Conservation (phyloP, 2,797 vertebrate genomes). For the Myotis daubentonii region DNA sequence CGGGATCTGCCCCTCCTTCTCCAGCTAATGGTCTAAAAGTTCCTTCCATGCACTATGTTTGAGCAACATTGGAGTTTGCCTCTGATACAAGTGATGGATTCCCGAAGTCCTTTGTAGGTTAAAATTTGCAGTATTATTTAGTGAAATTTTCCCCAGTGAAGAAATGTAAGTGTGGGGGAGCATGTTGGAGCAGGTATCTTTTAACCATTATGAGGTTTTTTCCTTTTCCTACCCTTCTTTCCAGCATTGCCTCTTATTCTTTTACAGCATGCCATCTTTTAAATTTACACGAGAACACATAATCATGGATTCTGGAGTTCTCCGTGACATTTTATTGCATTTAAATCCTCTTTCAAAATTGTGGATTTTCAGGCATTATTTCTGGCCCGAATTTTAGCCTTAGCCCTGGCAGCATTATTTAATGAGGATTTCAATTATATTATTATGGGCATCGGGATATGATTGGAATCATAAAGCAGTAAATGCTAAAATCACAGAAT, state of each 20-base stretch:
- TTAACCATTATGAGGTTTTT: not conserved
- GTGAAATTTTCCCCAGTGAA: not conserved
- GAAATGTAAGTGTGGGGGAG: not conserved
- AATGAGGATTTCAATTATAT: not conserved
- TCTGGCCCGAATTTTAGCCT: slow-evolving; percentile 18
- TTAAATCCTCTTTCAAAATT: slow-evolving; percentile 40
- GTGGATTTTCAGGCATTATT: slow-evolving; percentile 18
- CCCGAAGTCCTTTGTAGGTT: not conserved
- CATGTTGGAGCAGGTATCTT: not conserved
- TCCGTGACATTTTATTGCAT: not conserved
- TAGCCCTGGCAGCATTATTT: not conserved
- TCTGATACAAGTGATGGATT: not conserved
- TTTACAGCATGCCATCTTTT: not conserved
- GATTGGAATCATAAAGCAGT: slow-evolving; percentile 12
- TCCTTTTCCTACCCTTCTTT: not conserved
- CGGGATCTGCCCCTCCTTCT: not conserved
- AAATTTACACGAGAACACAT: not conserved
- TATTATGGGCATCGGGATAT: not conserved
- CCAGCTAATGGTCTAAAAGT: not conserved
- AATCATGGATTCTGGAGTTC: not conserved
- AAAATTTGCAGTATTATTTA: not conserved
- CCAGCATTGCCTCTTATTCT: not conserved
- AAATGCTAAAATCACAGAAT: not conserved
- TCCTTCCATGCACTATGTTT: not conserved
- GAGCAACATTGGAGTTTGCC: not conserved